Evolutionary conservation across 2,888 invertebrate species (phyloP).

Genomic region (Hypolimnas misippus): DNA sequence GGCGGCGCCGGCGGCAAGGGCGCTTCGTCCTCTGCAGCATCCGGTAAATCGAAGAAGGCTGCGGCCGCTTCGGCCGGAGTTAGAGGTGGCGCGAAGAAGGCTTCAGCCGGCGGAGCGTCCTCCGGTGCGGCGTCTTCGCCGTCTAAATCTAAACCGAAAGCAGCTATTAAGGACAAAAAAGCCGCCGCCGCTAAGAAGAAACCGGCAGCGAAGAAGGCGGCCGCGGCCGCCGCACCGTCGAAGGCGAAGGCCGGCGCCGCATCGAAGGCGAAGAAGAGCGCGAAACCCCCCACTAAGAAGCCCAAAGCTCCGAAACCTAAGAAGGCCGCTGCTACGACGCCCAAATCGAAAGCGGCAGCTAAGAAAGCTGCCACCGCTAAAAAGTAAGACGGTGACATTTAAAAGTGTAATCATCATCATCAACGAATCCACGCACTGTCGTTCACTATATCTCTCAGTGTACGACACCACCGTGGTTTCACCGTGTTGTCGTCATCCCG

Average conservation of each 20-base stretch:
- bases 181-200: conserved; percentile 52
- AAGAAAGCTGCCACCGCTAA: conserved; percentile 47
- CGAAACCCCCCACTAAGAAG: conserved; percentile 61
- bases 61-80: conserved; percentile 42
- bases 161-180: conserved; percentile 49
- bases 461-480: too few relatives aligned
- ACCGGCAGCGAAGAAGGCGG: conserved; percentile 43
- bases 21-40: conserved; percentile 47
- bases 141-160: conserved; percentile 37
- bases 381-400: conserved; percentile 40
- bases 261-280: conserved; percentile 59
- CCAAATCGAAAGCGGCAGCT: conserved; percentile 45
- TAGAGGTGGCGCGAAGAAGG: conserved; percentile 27
- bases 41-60: conserved; percentile 45
- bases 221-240: conserved; percentile 45
- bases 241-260: conserved; percentile 48
- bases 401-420: not conserved
- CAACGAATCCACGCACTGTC: not conserved
- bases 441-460: too few relatives aligned
- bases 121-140: conserved; percentile 52
- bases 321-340: conserved; percentile 50
- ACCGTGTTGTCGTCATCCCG: too few relatives aligned
- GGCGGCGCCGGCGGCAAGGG: conserved; percentile 47
- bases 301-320: conserved; percentile 67
- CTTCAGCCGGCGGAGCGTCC: conserved; percentile 44